A percentile compares a stretch with the other conserved stretches of the same genome.
Conservation (phyloP, 1,140 invertebrate genomes). For the Bombus soroeensis region DNA sequence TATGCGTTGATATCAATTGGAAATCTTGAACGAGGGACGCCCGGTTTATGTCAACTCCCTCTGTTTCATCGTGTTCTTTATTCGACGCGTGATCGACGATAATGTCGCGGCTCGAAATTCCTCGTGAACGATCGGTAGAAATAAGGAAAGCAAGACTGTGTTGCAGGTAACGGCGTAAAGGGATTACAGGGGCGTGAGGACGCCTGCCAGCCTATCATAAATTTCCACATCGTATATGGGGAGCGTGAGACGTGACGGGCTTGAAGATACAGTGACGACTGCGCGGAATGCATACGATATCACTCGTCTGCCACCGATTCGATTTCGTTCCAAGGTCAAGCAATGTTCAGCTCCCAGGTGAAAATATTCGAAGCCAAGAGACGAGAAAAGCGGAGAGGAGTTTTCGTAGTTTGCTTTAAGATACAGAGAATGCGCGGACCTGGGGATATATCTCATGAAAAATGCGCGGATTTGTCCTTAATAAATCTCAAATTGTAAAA, state of each 20-base stretch:
- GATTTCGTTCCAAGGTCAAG: slow-evolving; percentile 35
- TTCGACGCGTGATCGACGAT: slow-evolving; percentile 46
- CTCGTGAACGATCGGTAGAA: neutral
- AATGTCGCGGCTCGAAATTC: slow-evolving; percentile 41
- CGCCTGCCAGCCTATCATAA: slow-evolving; percentile 54
- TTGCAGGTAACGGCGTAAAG: slow-evolving; percentile 49
- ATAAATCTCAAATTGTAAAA: too few relatives aligned
- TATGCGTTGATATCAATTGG: slow-evolving; percentile 45
- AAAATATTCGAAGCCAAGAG: neutral
- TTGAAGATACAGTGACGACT: slow-evolving; percentile 35
- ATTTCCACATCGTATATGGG: slow-evolving; percentile 50
- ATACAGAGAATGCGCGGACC: too few relatives aligned
- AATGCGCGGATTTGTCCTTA: too few relatives aligned
- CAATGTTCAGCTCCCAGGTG: too few relatives aligned
- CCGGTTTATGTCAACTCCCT: slow-evolving; percentile 28
- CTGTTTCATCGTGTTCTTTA: slow-evolving; percentile 22
- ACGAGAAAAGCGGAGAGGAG: neutral
- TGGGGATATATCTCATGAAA: too few relatives aligned
- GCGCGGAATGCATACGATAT: slow-evolving; percentile 27
- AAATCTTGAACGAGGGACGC: neutral
- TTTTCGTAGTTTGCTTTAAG: neutral
- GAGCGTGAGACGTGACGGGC: slow-evolving; percentile 47
- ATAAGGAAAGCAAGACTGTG: slow-evolving; percentile 10
- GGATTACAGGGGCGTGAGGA: slow-evolving; percentile 52
- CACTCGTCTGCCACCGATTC: slow-evolving; percentile 4